Conservation (phyloP, 2,797 vertebrate species). For the Diplodus puntazzo region DNA sequence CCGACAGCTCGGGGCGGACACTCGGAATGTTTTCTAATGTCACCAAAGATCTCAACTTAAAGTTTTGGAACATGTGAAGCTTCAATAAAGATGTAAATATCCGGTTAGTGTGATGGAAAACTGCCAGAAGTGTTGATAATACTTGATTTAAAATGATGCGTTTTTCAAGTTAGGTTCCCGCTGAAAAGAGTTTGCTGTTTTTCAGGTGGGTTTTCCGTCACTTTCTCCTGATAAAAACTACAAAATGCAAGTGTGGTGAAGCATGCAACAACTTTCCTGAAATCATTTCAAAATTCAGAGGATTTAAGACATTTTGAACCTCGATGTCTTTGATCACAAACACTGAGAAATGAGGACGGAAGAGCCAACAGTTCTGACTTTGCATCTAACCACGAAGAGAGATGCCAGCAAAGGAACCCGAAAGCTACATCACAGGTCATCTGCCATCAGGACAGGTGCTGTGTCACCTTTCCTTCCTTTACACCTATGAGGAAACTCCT, state of each 20-base stretch:
- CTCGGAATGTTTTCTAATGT: neutral
- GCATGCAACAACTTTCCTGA: neutral
- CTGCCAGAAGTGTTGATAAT: neutral
- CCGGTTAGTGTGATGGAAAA: neutral
- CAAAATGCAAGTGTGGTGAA: neutral
- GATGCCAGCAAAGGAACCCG: neutral
- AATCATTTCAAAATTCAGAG: neutral
- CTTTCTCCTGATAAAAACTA: neutral
- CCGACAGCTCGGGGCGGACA: neutral
- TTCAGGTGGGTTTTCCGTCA: neutral
- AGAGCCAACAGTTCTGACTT: no score
- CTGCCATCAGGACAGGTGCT: slow-evolving; percentile 22
- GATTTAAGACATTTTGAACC: no score
- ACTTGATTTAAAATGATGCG: neutral
- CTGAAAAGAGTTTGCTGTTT: neutral
- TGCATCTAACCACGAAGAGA: neutral
- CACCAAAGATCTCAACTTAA: neutral
- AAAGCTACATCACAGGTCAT: neutral
- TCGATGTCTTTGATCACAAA: neutral
- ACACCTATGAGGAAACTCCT: slow-evolving; percentile 34
- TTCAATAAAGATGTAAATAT: neutral
- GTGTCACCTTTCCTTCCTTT: slow-evolving; percentile 34
- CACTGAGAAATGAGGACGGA: neutral
- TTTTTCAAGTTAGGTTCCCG: neutral
- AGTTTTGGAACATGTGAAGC: neutral